A percentile compares a stretch with the other conserved stretches of the same genome.
phyloP scores from a whole-genome alignment of 2,113 vertebrate genomes.

The Gnathonemus longibarbis region DNA sequence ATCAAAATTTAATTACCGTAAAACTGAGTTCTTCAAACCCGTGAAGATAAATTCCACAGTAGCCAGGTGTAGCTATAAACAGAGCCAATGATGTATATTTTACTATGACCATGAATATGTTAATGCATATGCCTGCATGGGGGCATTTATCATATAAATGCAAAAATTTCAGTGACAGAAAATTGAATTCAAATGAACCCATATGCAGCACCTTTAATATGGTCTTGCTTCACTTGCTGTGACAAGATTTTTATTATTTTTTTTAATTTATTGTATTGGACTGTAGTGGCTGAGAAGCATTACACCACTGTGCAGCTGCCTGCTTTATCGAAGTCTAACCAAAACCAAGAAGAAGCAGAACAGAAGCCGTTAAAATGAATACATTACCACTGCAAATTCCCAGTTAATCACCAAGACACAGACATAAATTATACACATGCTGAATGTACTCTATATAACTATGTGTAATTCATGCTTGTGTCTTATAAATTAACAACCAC shows the following conservation, averaged over 20 bases:
- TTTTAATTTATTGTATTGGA: neutral
- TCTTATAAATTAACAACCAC: neutral
- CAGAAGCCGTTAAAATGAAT: neutral
- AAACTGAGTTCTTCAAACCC: neutral
- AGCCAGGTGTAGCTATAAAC: neutral
- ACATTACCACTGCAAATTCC: neutral
- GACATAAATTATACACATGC: neutral
- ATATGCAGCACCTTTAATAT: neutral
- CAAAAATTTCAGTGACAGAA: conserved; percentile 3
- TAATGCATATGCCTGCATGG: neutral
- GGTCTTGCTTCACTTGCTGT: neutral
- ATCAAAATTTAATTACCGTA: conserved; percentile 1
- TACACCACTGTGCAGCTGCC: neutral
- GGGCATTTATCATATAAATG: neutral
- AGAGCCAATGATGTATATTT: neutral
- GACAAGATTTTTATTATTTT: neutral
- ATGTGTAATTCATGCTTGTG: neutral
- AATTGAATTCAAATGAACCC: conserved; percentile 8
- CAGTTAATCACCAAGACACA: neutral
- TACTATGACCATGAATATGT: conserved; percentile 1
- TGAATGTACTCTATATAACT: neutral
- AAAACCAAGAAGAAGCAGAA: neutral
- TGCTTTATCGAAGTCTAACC: neutral
- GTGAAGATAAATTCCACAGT: neutral
- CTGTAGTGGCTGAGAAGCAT: neutral